These are phyloP conservation scores for Limosa lapponica DNA, from an alignment of 2,797 vertebrate genomes.

Conservation along the genomic window DNA sequence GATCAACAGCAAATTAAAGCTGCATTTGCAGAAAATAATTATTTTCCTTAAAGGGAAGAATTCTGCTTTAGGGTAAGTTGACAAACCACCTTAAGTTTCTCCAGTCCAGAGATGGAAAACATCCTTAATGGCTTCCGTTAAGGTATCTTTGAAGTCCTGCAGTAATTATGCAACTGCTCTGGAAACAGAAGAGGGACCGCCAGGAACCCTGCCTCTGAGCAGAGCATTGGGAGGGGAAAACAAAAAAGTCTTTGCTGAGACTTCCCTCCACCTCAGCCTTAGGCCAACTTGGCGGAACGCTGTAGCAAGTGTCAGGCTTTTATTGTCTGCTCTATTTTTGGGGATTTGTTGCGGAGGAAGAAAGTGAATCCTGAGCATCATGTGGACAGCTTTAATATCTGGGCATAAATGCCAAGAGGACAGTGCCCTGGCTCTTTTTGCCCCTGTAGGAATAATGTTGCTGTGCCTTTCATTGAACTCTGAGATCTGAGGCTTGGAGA, in stretches of 20 bases:
- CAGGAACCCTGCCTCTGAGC: constrained; percentile 14
- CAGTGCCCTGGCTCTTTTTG: not conserved
- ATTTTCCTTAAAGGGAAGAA: not conserved
- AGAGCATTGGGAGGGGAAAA: not conserved
- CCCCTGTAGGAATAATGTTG: not conserved
- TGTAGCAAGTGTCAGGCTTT: constrained; percentile 16
- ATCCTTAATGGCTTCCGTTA: constrained; percentile 34
- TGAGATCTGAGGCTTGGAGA: not conserved
- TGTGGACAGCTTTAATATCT: not conserved
- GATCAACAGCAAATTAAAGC: not conserved
- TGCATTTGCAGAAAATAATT: not conserved
- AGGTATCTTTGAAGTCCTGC: constrained; percentile 35
- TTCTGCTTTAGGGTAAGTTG: not conserved
- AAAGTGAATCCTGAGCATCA: not conserved
- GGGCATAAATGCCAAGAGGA: not conserved
- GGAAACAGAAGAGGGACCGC: constrained; percentile 14
- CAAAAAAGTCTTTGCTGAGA: not conserved
- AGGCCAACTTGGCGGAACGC: constrained; percentile 16
- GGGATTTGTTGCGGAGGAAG: not conserved
- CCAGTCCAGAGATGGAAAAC: constrained; percentile 17
- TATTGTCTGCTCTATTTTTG: not conserved
- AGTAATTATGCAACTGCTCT: constrained; percentile 28
- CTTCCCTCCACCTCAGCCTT: not conserved
- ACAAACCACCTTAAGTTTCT: constrained; percentile 51
- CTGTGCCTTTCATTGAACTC: not conserved